phyloP scores from a whole-genome alignment of 2,888 invertebrate genomes.

The Parthenolecanium corni region DNA sequence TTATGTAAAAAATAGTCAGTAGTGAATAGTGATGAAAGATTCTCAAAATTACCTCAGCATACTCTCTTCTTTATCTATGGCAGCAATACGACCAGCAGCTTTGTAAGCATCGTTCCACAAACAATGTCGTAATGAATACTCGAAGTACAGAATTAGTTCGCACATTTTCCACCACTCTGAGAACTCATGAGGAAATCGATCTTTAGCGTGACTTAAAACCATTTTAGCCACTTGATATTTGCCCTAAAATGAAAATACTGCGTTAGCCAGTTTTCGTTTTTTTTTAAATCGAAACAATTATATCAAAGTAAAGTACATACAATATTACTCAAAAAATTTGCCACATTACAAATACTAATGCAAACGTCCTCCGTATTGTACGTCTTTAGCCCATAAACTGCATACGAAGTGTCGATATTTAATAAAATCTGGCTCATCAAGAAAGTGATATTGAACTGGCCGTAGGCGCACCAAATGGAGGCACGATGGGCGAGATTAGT shows the following conservation, averaged over 20 bases:
- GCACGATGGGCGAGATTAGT: slow-evolving; percentile 70
- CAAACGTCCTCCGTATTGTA: slow-evolving; percentile 58
- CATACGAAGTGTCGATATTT: slow-evolving; percentile 58
- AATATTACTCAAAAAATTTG: slow-evolving; percentile 37
- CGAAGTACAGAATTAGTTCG: slow-evolving; percentile 47
- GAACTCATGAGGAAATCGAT: slow-evolving; percentile 42
- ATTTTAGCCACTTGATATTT: slow-evolving; percentile 47
- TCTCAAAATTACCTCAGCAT: slow-evolving; percentile 35
- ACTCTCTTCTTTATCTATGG: slow-evolving; percentile 43
- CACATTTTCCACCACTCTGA: slow-evolving; percentile 56
- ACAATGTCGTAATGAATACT: slow-evolving; percentile 40
- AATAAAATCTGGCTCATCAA: slow-evolving; percentile 68
- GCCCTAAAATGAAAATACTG: slow-evolving; percentile 38
- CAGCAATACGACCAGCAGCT: slow-evolving; percentile 42
- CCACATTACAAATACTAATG: slow-evolving; percentile 56
- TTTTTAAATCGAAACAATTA: slow-evolving; percentile 3
- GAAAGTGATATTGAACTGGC: slow-evolving; percentile 68
- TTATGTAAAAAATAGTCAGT: too few relatives aligned
- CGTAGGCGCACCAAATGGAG: slow-evolving; percentile 78
- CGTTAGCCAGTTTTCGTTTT: too few relatives aligned
- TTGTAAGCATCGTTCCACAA: slow-evolving; percentile 44
- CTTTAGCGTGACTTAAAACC: slow-evolving; percentile 44
- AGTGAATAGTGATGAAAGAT: too few relatives aligned
- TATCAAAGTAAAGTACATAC: too few relatives aligned
- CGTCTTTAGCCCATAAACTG: slow-evolving; percentile 38